Evolutionary conservation across 2,113 vertebrate species (phyloP).

Genomic region (Lepisosteus osseus): DNA sequence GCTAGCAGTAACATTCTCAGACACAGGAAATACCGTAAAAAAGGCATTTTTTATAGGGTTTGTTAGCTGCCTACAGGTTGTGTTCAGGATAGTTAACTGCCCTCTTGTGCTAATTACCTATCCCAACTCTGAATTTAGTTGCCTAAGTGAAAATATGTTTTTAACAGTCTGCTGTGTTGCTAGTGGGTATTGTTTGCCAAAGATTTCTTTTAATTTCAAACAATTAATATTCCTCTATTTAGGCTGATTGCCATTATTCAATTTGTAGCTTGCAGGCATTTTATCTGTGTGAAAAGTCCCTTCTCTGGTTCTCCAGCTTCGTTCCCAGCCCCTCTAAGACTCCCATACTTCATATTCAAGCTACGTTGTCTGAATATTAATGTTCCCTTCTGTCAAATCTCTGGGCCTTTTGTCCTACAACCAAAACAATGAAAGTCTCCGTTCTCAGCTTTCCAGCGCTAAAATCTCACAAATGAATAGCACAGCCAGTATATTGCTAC

Average conservation of each 20-base stretch:
- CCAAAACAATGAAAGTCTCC: no score
- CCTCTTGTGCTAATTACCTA: slow-evolving; percentile 55
- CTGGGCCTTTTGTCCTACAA: no score
- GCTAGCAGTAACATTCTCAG: neutral
- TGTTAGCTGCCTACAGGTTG: slow-evolving; percentile 43
- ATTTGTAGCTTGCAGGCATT: neutral
- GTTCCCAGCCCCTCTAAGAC: neutral
- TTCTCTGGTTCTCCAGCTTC: neutral
- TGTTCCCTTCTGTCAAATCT: neutral
- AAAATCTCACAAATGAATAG: no score
- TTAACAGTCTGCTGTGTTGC: neutral
- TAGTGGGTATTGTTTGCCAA: slow-evolving; percentile 16
- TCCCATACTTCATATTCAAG: neutral
- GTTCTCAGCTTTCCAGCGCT: no score
- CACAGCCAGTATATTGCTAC: no score
- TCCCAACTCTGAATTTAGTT: slow-evolving; percentile 29
- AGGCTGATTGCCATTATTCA: neutral
- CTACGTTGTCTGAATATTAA: slow-evolving; percentile 4
- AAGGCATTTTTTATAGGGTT: neutral
- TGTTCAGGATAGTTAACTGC: slow-evolving; percentile 53
- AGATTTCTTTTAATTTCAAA: slow-evolving; percentile 15
- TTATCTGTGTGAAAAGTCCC: neutral
- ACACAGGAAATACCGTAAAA: neutral
- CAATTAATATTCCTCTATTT: slow-evolving; percentile 19
- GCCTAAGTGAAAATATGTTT: neutral